Conservation (phyloP, 1,140 invertebrate genomes). For the Sesamia nonagrioides region DNA sequence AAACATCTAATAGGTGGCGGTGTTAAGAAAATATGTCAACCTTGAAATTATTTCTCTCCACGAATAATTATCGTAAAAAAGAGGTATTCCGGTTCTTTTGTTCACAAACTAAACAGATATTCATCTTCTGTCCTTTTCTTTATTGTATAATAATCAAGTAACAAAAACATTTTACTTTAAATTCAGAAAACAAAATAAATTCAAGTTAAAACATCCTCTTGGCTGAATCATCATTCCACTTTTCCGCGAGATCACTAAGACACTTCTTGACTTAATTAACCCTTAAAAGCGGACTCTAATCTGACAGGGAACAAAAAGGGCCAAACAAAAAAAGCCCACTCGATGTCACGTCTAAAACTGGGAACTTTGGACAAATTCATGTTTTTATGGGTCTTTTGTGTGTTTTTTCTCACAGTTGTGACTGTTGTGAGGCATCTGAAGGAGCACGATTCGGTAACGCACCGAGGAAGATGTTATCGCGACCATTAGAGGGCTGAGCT, state of each 20-base stretch:
- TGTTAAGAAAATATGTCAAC: too few species aligned
- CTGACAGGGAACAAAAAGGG: constrained; percentile 69
- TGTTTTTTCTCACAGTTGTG: constrained; percentile 84
- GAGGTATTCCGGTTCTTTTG: too few species aligned
- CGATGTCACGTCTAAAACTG: constrained; percentile 79
- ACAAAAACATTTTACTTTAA: background rate
- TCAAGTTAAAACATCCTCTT: constrained; percentile 4
- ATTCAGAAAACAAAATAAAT: background rate
- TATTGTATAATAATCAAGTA: background rate
- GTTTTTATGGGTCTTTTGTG: constrained; percentile 84
- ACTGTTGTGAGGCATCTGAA: constrained; percentile 79
- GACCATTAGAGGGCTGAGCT: constrained; percentile 76
- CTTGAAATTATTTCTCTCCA: too few species aligned
- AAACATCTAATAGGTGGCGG: too few species aligned
- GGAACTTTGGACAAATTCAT: constrained; percentile 80
- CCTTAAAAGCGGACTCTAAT: constrained; percentile 75
- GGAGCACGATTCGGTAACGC: constrained; percentile 81
- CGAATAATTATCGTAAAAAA: too few species aligned
- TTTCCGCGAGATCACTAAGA: constrained; percentile 73
- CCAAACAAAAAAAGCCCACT: constrained; percentile 77
- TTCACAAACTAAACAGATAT: too few species aligned
- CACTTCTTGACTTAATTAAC: constrained; percentile 80
- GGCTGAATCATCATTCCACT: constrained; percentile 47
- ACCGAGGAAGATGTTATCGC: constrained; percentile 81
- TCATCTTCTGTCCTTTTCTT: too few species aligned